These are phyloP conservation scores for Colaptes auratus DNA, from an alignment of 2,113 vertebrate genomes.

Conservation along the genomic window DNA sequence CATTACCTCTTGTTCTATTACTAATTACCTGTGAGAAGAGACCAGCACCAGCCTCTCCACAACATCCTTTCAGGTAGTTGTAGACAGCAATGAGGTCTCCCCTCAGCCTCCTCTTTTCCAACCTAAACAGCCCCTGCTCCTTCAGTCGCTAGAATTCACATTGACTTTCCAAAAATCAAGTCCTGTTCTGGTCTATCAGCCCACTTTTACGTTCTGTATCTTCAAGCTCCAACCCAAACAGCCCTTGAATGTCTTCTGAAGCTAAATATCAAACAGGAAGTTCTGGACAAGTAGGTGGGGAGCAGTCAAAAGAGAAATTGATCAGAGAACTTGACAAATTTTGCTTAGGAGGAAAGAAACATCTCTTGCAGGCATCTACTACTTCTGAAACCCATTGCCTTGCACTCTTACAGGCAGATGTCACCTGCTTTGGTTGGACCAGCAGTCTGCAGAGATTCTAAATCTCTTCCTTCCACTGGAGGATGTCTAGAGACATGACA, in stretches of 20 bases:
- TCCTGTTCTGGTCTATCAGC: background rate
- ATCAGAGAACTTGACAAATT: background rate
- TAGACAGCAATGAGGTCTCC: too few relatives aligned
- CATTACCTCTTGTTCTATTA: too few relatives aligned
- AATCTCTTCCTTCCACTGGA: background rate
- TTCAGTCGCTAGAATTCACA: background rate
- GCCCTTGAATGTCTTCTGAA: background rate
- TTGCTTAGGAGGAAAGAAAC: background rate
- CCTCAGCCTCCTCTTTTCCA: too few relatives aligned
- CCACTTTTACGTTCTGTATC: background rate
- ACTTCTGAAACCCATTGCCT: background rate
- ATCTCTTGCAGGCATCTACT: background rate
- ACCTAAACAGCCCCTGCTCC: too few relatives aligned
- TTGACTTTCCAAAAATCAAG: background rate
- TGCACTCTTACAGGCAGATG: background rate
- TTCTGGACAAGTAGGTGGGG: background rate
- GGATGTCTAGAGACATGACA: rapidly evolving
- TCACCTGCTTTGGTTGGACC: background rate
- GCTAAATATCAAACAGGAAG: background rate
- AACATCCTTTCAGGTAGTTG: too few relatives aligned
- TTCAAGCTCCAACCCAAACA: background rate
- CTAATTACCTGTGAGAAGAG: too few relatives aligned
- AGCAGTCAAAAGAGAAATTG: background rate
- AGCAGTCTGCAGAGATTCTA: background rate
- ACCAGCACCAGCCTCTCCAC: too few relatives aligned